These are phyloP conservation scores for Belonocnema kinseyi DNA, from an alignment of 1,140 invertebrate species.

Conservation along the genomic window DNA sequence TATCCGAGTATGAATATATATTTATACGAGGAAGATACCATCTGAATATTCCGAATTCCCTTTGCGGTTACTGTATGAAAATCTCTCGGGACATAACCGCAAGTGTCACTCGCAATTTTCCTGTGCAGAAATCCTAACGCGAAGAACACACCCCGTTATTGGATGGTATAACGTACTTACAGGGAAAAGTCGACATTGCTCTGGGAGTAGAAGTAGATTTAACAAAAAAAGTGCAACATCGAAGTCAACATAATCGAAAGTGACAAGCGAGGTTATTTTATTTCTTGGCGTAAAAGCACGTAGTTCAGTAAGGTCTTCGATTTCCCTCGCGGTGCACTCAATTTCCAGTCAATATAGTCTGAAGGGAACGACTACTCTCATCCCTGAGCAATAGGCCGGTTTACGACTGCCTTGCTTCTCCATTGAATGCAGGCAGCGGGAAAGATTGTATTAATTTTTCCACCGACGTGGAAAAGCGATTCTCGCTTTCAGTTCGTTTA, in stretches of 20 bases:
- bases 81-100: slow-evolving; percentile 33
- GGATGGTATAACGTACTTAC: slow-evolving; percentile 18
- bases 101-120: slow-evolving; percentile 45
- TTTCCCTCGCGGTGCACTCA: slow-evolving; percentile 19
- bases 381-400: slow-evolving; percentile 20
- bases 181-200: background rate
- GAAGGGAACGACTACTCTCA: background rate
- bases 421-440: slow-evolving; percentile 10
- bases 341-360: slow-evolving; percentile 26
- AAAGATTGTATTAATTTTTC: slow-evolving; percentile 29
- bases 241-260: slow-evolving; percentile 19
- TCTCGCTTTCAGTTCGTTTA: slow-evolving; percentile 4
- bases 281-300: slow-evolving; percentile 18
- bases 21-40: too few relatives aligned
- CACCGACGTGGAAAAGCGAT: background rate
- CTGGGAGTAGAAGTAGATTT: slow-evolving; percentile 11
- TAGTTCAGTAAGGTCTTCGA: slow-evolving; percentile 14
- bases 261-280: slow-evolving; percentile 23
- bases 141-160: slow-evolving; percentile 25
- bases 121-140: slow-evolving; percentile 24
- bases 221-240: slow-evolving; percentile 17
- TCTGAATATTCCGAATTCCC: background rate
- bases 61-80: background rate
- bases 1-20: too few relatives aligned
- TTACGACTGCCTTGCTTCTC: background rate